These are phyloP conservation scores for Cyprinus carpio DNA, from an alignment of 2,113 vertebrate genomes.

Conservation along the genomic window DNA sequence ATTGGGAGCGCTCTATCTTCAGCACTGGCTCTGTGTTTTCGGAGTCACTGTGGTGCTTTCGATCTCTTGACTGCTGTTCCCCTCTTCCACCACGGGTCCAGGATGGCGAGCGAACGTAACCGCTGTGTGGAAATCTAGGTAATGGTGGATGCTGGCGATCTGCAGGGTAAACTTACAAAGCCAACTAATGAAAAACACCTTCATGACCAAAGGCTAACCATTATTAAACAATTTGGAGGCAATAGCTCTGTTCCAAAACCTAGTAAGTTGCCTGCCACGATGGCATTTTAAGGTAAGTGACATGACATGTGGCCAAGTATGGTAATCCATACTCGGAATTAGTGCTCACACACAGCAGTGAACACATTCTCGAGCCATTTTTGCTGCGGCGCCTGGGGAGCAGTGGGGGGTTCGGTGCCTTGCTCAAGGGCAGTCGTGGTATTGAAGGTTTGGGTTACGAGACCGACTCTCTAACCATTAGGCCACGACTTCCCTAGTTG, in stretches of 20 bases:
- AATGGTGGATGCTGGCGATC: conserved; percentile 81
- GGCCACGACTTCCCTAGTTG: too few species aligned
- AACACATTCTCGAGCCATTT: too few species aligned
- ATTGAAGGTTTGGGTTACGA: too few species aligned
- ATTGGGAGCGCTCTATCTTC: conserved; percentile 83
- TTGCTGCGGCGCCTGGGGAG: too few species aligned
- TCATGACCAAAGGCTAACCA: neutral
- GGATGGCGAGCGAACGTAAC: conserved; percentile 91
- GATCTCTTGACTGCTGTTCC: conserved; percentile 79
- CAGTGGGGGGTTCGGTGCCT: too few species aligned
- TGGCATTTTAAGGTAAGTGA: neutral
- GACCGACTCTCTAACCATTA: too few species aligned
- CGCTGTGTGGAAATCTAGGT: conserved; percentile 71
- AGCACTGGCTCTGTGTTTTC: conserved; percentile 84
- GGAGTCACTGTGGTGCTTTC: conserved; percentile 85
- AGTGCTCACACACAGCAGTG: too few species aligned
- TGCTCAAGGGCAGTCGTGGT: too few species aligned
- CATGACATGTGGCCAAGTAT: too few species aligned
- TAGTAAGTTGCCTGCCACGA: neutral
- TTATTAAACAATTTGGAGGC: too few species aligned
- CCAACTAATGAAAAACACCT: neutral
- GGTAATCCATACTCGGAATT: too few species aligned
- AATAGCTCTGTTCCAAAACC: neutral
- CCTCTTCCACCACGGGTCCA: conserved; percentile 85
- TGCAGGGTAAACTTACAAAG: conserved; percentile 60